Base-by-base conservation (phyloP, 2,888 invertebrate species). In the Andrena trimmerana region DNA sequence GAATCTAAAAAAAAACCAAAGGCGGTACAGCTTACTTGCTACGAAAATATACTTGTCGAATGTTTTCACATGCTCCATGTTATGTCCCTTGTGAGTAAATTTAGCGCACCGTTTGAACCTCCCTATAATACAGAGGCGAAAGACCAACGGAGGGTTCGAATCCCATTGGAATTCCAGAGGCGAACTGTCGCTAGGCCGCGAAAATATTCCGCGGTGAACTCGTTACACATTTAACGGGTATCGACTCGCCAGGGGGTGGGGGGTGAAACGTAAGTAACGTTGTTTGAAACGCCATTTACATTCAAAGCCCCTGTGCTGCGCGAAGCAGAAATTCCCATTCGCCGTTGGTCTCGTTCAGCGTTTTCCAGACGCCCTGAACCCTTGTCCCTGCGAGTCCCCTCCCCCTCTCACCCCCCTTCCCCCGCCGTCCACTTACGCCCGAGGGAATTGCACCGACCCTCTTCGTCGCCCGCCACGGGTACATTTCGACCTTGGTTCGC, bases 241-340 rank as follows among this genome's bases (percentile, higher is more conserved):
- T 60, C 71, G 71, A 31, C 31, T 50, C 36, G 57, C 29, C 42
- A 8, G 77, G 36, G 62, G 36, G 42, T 4, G 13, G 42, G 42
- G 42, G 13, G 42, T 67, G 54, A 67, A 78, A 78, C 67, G 72
- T 59, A 63, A 81, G 79, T 81, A 81, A 79, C 42, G 73, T 73
- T 78, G 72, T 78, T 78, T 50, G 72, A 72, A 73, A 59, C 13
- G 57, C 31, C 72, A 59, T 81, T 81, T 81, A 78, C 63, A 78
- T 81, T 71, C 52, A 59, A 63, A 72, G 65, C 48, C 36, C 29
- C 33, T 29, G 60, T 62, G 78, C 33, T 62, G 71, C 33, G 67
- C 80, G 33, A 78, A 29, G 78, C 71, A 78, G 73, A 73, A 82
- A 82, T 80, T 79, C 63, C 73, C 73, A 42, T 69, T 62, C 57